These are phyloP conservation scores for Amia ocellicauda DNA, from an alignment of 2,113 vertebrate genomes.

Conservation along the genomic window DNA sequence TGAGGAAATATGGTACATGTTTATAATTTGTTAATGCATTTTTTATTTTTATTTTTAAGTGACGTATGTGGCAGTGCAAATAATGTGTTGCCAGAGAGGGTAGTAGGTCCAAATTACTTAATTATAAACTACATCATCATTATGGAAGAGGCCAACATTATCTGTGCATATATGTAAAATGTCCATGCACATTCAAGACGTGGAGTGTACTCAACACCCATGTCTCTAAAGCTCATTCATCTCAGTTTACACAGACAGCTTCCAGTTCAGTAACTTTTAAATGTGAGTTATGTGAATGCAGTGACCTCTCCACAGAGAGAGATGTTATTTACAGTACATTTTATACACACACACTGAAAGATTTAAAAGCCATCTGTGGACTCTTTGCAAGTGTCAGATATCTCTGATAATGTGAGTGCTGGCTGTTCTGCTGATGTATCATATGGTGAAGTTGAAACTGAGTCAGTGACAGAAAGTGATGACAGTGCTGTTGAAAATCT, in stretches of 20 bases:
- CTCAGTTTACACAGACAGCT: slow-evolving; percentile 10
- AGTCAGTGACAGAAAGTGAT: slow-evolving; percentile 17
- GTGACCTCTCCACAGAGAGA: slow-evolving; percentile 9
- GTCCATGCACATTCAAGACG: slow-evolving; percentile 17
- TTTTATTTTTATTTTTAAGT: slow-evolving; percentile 19
- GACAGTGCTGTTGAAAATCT: slow-evolving; percentile 14
- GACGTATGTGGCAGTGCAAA: slow-evolving; percentile 23
- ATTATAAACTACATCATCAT: slow-evolving; percentile 19
- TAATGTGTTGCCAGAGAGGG: too few species aligned
- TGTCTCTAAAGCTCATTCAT: too few species aligned
- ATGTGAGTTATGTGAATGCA: too few species aligned
- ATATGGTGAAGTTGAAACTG: slow-evolving; percentile 1
- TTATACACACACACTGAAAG: slow-evolving; percentile 24
- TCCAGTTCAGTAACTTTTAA: background rate
- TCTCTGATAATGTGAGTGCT: slow-evolving; percentile 5
- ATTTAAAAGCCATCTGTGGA: slow-evolving; percentile 19
- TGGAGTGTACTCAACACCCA: slow-evolving; percentile 22
- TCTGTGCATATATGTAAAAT: slow-evolving; percentile 18
- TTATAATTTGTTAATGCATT: too few species aligned
- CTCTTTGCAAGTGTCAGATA: background rate
- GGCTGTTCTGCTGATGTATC: slow-evolving; percentile 10
- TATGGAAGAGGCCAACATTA: slow-evolving; percentile 15
- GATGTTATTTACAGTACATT: slow-evolving; percentile 23
- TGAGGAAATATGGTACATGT: too few species aligned
- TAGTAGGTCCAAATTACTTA: slow-evolving; percentile 15